Evolutionary conservation across 2,797 vertebrate genomes (phyloP), one percentile per base, ranked within the genome.

Genomic region (Gorsachius magnificus): DNA sequence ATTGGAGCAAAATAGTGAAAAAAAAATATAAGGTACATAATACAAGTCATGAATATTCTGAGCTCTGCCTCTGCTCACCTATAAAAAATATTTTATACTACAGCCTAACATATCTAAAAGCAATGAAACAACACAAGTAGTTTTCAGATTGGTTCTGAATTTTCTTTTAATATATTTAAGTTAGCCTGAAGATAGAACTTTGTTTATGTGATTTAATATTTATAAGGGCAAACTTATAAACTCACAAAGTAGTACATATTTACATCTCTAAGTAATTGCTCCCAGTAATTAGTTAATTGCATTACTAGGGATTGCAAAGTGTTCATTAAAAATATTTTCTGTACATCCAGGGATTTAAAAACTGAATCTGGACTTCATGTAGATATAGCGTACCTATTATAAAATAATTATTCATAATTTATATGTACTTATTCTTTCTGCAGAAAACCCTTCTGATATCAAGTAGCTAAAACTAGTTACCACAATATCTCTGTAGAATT

Each of bases 381-480:
- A 96, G 74, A n/a, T 56, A 94, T 88, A 69, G 46, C 72, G 74
- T 93, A 96, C 74, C 95, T 97, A 54, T 36, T 76, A 45, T 45
- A 88, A 86, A 95, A 88, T 86, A 90, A 86, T 88, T 58, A 72
- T 48, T 51, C 31, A 33, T 85, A 54, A 65, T 93, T 94, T 86
- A 96, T 95, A 72, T 72, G 85, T 57, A 9, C 71, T 85, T 95
- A 93, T 85, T 86, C 76, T 95, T 96, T 87, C 65, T 91, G 90
- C 28, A 93, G 89, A 97, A 95, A 95, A 57, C 56, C 35, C 90
- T 96, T 96, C 60, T 86, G 61, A 87, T 96, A 95, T 89, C 83
- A 94, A 96, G 79, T 95, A 91, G 70, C 64, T 96, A 80, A 91
- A 95, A 91, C 46, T 70, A 92, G 24, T 38, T 89, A 75, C 71